Evolutionary conservation across 2,797 vertebrate species (phyloP), one percentile per base, ranked within the genome.

Genomic region (Sciurus vulgaris): DNA sequence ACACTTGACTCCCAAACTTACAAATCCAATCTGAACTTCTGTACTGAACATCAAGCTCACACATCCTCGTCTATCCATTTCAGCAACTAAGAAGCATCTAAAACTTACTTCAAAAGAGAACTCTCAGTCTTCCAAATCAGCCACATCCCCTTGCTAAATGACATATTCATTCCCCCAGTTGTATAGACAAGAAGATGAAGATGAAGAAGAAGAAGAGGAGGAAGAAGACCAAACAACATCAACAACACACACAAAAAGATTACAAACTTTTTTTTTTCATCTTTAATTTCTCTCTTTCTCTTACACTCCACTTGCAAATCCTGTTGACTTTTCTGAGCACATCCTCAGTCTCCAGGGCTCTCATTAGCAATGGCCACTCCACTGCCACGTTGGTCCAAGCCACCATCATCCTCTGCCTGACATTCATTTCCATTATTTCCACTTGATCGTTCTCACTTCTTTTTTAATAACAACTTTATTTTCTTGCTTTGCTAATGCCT

Each of bases 341-440:
- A 51, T 54, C 28, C 65, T 38, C n/a, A 20, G 41, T 65, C 54
- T 30, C n/a, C 22, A 44, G 1, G 3, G 3, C 12, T 33, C 67
- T 54, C 28, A n/a, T 14, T 18, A 11, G 28, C 76, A 1, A 47
- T 10, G 0, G 5, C 8, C 7, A 24, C 17, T 7, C 7, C 18
- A 2, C n/a, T 65, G 28, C 15, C 44, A 14, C 14, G 3, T 4
- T 38, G 6, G 28, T 38, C 26, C 28, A 63, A 51, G 56, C 9
- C 38, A 41, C 76, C 10, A 3, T 14, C 30, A 14, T 14, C 47
- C 11, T 65, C 15, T 41, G 33, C 47, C 30, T 54, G 28, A 7
- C 22, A n/a, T 10, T 76, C 22, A 18, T 22, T 33, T 18, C n/a
- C 44, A 63, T 28, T 12, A 30, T 35, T 51, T 70, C 38, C 69